Base-by-base conservation (phyloP, 2,888 invertebrate genomes). In the Standfussiana lucernea region DNA sequence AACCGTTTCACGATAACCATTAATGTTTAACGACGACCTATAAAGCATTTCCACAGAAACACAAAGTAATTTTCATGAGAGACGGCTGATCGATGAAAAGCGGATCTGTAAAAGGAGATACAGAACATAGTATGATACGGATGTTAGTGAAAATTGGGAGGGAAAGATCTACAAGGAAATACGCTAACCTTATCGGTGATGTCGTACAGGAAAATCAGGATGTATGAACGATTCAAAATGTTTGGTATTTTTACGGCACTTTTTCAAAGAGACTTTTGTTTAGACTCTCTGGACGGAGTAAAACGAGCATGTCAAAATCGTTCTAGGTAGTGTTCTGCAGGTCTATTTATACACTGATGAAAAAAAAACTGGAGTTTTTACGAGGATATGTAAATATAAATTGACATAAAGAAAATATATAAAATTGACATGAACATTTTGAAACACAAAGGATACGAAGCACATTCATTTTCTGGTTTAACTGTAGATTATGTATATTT, bases 11-110 rank as follows among this genome's bases (percentile, higher is more conserved):
- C 37, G 35, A 40, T 59, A 35, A 47, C 40, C 73, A 45, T 81
- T 69, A 65, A 83, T 21, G 50, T 72, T 83, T 78, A 68, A 73
- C 32, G 62, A 32, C 28, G 5, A 67, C 11, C 45, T 37, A 45
- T 53, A 24, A 73, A 79, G 65, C 1, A n/a, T 40, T 50, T 1
- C 2, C 32, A 32, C n/a, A 37, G 65, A 70, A 61, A 69, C n/a
- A 47, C 45, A 62, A 28, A 53, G 61, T 75, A 24, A 79, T 66
- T 72, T 68, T 42, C 50, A 56, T 69, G n/a, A 70, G 21, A 32
- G 8, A 21, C 21, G 32, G 10, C 10, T 32, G 21, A 1, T 59
- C 59, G 32, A 32, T 32, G 21, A 59, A 32, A 59, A 67, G 13
- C 32, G n/a, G n/a, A 15, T 69, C 10, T n/a, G 32, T 50, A 1